Conservation (phyloP, 2,888 invertebrate species). For the Stenodera caucasica region DNA sequence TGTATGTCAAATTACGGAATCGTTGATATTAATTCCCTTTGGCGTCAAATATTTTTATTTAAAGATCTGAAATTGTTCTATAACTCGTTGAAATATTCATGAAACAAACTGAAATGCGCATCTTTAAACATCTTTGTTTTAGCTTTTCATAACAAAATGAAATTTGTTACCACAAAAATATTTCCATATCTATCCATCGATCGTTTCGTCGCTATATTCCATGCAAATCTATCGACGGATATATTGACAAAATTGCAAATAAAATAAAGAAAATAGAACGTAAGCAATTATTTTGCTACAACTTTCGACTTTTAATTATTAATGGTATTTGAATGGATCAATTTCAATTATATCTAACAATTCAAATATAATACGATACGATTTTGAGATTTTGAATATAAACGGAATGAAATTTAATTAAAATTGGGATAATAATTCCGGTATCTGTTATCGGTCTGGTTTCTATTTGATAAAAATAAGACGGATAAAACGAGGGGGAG, state of each 20-base stretch:
- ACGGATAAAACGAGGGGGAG: background rate
- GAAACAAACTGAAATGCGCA: constrained; percentile 7
- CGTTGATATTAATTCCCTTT: too few relatives aligned
- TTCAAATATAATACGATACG: background rate
- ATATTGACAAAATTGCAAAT: constrained; percentile 5
- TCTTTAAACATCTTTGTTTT: background rate
- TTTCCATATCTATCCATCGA: background rate
- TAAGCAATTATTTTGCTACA: too few relatives aligned
- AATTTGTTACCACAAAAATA: constrained; percentile 1
- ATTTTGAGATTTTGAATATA: background rate
- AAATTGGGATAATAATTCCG: background rate
- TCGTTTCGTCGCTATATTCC: background rate
- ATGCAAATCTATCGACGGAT: too few relatives aligned
- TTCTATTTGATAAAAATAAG: background rate
- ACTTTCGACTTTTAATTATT: too few relatives aligned
- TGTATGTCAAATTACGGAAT: constrained; percentile 32
- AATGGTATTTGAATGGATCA: too few relatives aligned
- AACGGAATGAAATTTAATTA: background rate
- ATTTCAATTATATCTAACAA: background rate
- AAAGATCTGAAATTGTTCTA: constrained; percentile 14
- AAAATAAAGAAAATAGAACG: background rate
- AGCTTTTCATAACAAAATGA: background rate
- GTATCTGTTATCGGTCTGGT: background rate
- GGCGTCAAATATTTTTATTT: constrained; percentile 34
- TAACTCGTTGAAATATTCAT: too few relatives aligned